Evolutionary conservation across 2,797 vertebrate species (phyloP).

Genomic region (Crenichthys baileyi): DNA sequence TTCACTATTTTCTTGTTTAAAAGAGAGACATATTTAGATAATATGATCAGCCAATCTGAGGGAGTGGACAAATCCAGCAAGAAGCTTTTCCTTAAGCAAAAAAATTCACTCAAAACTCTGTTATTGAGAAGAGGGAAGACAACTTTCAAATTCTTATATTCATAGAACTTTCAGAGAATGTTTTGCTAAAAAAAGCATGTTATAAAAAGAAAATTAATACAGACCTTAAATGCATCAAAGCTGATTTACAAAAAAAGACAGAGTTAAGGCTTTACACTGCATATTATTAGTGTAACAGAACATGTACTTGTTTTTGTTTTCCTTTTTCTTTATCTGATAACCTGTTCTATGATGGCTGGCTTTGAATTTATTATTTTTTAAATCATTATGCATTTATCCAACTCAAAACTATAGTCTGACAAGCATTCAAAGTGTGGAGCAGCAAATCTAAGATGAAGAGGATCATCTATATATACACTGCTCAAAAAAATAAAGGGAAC

Average conservation of each 20-base stretch:
- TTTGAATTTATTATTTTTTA: too few relatives aligned
- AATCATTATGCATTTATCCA: too few relatives aligned
- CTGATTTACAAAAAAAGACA: neutral
- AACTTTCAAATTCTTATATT: neutral
- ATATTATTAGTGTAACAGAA: neutral
- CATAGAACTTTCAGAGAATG: neutral
- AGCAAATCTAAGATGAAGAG: too few relatives aligned
- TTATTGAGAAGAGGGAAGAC: neutral
- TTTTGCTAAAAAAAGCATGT: too few relatives aligned
- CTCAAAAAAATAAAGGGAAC: too few relatives aligned
- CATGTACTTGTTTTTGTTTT: neutral
- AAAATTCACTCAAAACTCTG: neutral
- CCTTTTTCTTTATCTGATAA: neutral
- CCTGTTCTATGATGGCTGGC: too few relatives aligned
- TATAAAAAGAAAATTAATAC: neutral
- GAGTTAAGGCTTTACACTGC: neutral
- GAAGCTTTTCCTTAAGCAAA: neutral
- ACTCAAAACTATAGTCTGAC: too few relatives aligned
- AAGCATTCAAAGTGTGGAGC: too few relatives aligned
- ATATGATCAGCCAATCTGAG: neutral
- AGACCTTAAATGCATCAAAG: neutral
- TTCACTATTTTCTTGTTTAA: neutral
- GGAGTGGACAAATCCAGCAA: neutral
- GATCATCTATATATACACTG: too few relatives aligned
- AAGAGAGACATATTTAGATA: neutral